Evolutionary conservation across 1,140 invertebrate genomes (phyloP), one percentile per base, ranked within the genome.

Genomic region (Drosophila ercepeae): DNA sequence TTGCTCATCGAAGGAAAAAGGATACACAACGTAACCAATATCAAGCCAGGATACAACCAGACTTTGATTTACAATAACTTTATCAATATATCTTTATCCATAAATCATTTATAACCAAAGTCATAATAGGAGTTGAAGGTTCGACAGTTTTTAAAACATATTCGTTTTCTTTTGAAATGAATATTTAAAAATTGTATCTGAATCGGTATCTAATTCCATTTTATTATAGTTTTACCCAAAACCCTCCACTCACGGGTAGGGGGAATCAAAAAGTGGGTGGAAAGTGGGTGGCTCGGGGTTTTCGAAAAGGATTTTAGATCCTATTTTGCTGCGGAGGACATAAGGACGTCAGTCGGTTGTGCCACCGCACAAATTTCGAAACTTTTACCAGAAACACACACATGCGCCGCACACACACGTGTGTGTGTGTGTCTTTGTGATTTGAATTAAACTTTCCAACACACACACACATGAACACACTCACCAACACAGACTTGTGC

Each of bases 401-500:
- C 55, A 53, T 34, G 19, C 16, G 27, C 18, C 41, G 41, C 52
- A 58, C 39, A 78, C 70, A 69, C 70, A 75, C 75, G 71, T 75
- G 63, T 78, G 68, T 57, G 63, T 73, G 75, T 82, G 78, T 82
- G 57, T 83, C 83, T 84, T 84, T 84, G 81, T 84, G 81, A 84
- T 84, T 84, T 86, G 81, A 84, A 84, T 84, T 84, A 84, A 84
- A 84, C 81, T 84, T 86, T 86, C 72, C 61, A 73, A 63, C 75
- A 50, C 75, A 44, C 65, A 75, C 72, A 68, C 60, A 34, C 44
- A 72, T 49, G 36, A 42, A 32, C 45, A 9, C n/a, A 29, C 48
- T 51, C 29, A 32, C 42, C 25, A 29, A 13, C 1, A 39, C 14
- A 32, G 27, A 21, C 21, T 21, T 2, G 21, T 2, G 21, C 53